Evolutionary conservation across 2,797 vertebrate genomes (phyloP), one percentile per base, ranked within the genome.

Genomic region (Odontamblyopus lacepedii): DNA sequence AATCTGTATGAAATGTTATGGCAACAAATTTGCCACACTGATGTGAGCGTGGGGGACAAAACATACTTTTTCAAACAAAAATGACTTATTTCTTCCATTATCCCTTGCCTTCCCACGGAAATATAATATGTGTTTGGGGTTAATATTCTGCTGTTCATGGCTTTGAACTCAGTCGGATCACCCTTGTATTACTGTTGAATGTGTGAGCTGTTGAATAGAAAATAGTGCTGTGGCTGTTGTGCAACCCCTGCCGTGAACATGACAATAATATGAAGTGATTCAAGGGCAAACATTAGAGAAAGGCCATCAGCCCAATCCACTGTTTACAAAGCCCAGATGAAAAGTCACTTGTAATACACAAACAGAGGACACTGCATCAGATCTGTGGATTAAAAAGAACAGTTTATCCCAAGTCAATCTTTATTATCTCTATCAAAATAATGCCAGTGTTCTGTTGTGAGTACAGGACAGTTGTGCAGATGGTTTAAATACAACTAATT

Each of bases 361-460:
- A 82, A 81, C 67, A 70, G 67, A 35, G 75, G 79, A 72, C 72
- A 85, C 70, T 81, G 74, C 76, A 79, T 75, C 65, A 78, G 67
- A 84, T 81, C 75, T 63, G 77, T 51, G 86, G 85, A 89, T 80
- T 78, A 65, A 72, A 78, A 69, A 67, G 56, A 85, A 82, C 72
- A 89, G 81, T 78, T 85, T 87, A 89, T 88, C 67, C n/a, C 32
- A 16, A 56, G 78, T 88, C 87, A 86, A 70, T 80, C 75, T 63
- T 89, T 86, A 78, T 87, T 89, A 83, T 77, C 85, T 84, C 83
- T 82, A 74, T 69, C 71, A 76, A 67, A 74, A 75, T 71, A 83
- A 78, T 78, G 62, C 48, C 60, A 50, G 13, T 38, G 9, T 35
- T 6, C 61, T 3, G 56, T 59, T 9, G 6, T 57, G 56, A 59